These are phyloP conservation scores for Drosophila koepferae DNA, from an alignment of 2,888 invertebrate genomes.

Conservation along the genomic window DNA sequence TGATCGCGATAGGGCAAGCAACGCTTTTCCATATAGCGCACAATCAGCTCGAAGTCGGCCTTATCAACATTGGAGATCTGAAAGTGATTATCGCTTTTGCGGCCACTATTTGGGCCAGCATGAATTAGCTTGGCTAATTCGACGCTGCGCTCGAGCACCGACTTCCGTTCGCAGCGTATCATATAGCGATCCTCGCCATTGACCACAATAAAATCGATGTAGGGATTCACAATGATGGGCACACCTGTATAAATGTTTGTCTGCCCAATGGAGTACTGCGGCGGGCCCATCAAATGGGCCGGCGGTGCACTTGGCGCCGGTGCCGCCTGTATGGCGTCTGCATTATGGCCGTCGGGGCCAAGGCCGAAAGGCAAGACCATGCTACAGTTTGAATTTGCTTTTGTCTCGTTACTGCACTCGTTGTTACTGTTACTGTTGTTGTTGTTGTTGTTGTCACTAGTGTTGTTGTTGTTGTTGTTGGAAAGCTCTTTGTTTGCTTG, in stretches of 20 bases:
- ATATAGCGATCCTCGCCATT: constrained; percentile 85
- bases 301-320: constrained; percentile 84
- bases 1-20: constrained; percentile 85
- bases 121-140: constrained; percentile 84
- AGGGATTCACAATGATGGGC: constrained; percentile 82
- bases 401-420: constrained; percentile 6
- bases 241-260: constrained; percentile 80
- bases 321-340: constrained; percentile 71
- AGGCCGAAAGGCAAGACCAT: constrained; percentile 85
- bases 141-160: constrained; percentile 83
- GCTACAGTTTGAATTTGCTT: neutral
- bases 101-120: constrained; percentile 84
- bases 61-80: constrained; percentile 84
- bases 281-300: constrained; percentile 66
- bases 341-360: constrained; percentile 82
- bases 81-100: constrained; percentile 84
- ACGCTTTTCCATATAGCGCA: constrained; percentile 84
- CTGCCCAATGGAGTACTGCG: constrained; percentile 67
- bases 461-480: constrained; percentile 1
- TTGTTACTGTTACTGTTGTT: constrained; percentile 5
- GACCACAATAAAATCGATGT: constrained; percentile 85
- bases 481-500: neutral
- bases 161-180: constrained; percentile 84
- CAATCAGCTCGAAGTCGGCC: constrained; percentile 83
- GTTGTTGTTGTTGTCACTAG: neutral